Evolutionary conservation across 2,113 vertebrate genomes (phyloP), one percentile per base, ranked within the genome.

Genomic region (Telmatochromis sp.): DNA sequence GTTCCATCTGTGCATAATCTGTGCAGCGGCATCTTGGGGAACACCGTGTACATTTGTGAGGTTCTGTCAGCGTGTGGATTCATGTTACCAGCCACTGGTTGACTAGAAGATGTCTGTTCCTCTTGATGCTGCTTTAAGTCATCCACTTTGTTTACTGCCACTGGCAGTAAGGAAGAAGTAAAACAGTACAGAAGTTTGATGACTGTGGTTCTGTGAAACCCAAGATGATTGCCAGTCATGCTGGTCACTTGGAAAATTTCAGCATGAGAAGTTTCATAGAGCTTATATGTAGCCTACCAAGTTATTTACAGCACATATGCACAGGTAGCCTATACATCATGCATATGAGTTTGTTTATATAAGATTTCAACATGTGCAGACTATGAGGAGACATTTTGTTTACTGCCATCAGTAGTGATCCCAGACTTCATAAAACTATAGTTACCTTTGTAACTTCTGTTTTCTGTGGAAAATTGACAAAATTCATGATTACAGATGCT

Each of bases 401-500:
- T 78, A 78, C 71, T 78, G 42, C 23, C 71, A 47, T 3, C 7
- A 0, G 23, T 4, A 50, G 14, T 75, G 9, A 75, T 75, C 42
- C 23, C 7, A 11, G 71, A 75, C 47, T 75, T 75, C 42, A 47
- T 47, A 47, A 28, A 75, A 75, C 42, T 26, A 47, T 75, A 50
- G 23, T 28, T 50, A 50, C 4, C 23, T 31, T 31, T 11, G 3
- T 78, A 47, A 75, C 42, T 50, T 75, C 42, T 47, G 42, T 57
- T 90, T 75, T 89, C 35, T 85, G 86, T 90, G 90, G 54, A 91
- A 88, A 87, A 71, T 78, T 87, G 9, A 17, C 7, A 33, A 78
- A 78, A 51, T 78, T n/a, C 15, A 82, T 31, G 19, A 80, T 23
- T 65, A 80, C 21, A 28, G 26, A 89, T 82, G 83, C 53, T 89